Evolutionary conservation across 2,888 invertebrate genomes (phyloP).

Genomic region (Cantharis nigra): DNA sequence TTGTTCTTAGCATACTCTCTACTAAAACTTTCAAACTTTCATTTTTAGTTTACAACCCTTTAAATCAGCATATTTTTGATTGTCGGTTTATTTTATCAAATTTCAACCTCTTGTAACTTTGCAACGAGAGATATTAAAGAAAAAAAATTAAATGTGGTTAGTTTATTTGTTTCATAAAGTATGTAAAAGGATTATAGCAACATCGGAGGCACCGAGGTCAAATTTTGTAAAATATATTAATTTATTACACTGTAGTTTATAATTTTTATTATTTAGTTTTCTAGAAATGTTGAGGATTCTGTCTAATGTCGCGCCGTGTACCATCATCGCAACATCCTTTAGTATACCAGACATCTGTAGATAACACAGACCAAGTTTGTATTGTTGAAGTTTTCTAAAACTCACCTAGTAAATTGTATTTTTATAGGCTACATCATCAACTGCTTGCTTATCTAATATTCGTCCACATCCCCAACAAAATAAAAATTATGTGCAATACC

Average conservation of each 20-base stretch:
- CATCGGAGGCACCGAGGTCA: too few species aligned
- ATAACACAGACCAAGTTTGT: slow-evolving; percentile 46
- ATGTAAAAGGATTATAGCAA: too few species aligned
- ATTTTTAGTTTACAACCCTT: too few species aligned
- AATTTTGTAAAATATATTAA: too few species aligned
- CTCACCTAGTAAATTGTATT: neutral
- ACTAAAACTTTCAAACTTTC: too few species aligned
- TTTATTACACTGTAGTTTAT: neutral
- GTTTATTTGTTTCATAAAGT: too few species aligned
- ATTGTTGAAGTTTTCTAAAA: neutral
- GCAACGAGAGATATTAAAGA: too few species aligned
- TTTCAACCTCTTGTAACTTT: too few species aligned
- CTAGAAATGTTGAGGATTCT: slow-evolving; percentile 46
- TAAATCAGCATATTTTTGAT: too few species aligned
- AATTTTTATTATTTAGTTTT: slow-evolving; percentile 32
- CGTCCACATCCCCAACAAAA: neutral
- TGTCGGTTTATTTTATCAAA: too few species aligned
- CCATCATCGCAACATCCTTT: slow-evolving; percentile 43
- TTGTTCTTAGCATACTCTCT: too few species aligned
- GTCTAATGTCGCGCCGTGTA: slow-evolving; percentile 50
- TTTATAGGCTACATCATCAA: neutral
- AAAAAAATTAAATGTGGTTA: too few species aligned
- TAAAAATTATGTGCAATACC: neutral
- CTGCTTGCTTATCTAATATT: neutral
- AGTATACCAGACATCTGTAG: slow-evolving; percentile 34